Base-by-base conservation (phyloP, 2,888 invertebrate species). In the Drosophila antonietae region DNA sequence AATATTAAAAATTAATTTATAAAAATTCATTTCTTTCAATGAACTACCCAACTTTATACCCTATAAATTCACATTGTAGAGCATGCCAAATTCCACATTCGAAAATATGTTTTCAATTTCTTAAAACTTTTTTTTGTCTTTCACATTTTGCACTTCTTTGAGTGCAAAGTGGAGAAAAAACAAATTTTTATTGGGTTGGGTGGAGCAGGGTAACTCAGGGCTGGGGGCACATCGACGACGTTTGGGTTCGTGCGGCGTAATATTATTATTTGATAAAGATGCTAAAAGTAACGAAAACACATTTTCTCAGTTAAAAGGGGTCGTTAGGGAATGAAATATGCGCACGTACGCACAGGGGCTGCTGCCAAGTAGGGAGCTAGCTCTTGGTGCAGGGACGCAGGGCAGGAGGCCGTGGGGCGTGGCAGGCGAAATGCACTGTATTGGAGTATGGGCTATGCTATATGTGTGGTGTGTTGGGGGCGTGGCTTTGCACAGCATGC, bases 181-280 rank as follows among this genome's bases (percentile, higher is more conserved):
- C 75, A 80, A 82, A 85, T 72, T 79, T 58, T 75, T 81, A 75
- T 78, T 62, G 61, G 47, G 49, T 3, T 15, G 44, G 5, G 15
- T 64, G n/a, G 56, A 59, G 62, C 66, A 15, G 43, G 56, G 33
- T 3, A 18, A 18, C 28, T 18, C 60, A 9, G 64, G 59, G 31
- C 14, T 35, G 58, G 51, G 71, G 78, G 67, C 82, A 80, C 73
- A 73, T 80, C 83, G 88, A 85, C 88, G 83, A 83, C 88, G 81
- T 88, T 84, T 80, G 83, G 80, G 83, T 75, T 80, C 81, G 85
- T 81, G 88, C 78, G 81, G 89, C 81, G 88, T 91, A 91, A 89
- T 90, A 91, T 90, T 91, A 91, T 91, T 91, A 91, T 91, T 91
- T 91, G 91, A 91, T 91, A 90, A 91, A 91, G 91, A 91, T 91